These are phyloP conservation scores for Apotomis capreana DNA, from an alignment of 2,888 invertebrate species.

Conservation along the genomic window DNA sequence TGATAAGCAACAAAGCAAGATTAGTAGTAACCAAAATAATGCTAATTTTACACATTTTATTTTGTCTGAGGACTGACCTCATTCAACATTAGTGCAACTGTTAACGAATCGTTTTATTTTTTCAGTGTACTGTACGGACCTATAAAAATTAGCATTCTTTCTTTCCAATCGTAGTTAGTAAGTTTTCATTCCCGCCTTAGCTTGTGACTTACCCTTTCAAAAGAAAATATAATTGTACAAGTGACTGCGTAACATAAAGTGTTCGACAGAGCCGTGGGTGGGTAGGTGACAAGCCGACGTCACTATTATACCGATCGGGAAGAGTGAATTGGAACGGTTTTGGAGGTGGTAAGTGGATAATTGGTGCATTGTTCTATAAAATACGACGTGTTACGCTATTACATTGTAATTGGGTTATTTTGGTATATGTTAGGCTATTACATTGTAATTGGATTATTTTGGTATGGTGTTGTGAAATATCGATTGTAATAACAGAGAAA, in stretches of 20 bases:
- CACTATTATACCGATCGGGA: slow-evolving; percentile 47
- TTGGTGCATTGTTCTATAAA: slow-evolving; percentile 23
- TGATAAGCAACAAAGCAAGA: no score
- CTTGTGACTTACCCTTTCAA: slow-evolving; percentile 44
- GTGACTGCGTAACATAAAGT: slow-evolving; percentile 67
- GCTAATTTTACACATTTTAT: no score
- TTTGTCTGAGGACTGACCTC: no score
- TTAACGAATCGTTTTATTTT: no score
- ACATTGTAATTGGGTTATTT: no score
- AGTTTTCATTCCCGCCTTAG: slow-evolving; percentile 14
- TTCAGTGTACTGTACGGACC: no score
- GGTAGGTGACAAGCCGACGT: slow-evolving; percentile 68
- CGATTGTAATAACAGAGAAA: no score
- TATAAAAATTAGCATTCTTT: no score
- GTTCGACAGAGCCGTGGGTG: slow-evolving; percentile 76
- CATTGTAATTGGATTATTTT: no score
- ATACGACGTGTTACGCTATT: background rate
- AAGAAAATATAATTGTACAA: slow-evolving; percentile 37
- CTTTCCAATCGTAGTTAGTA: background rate
- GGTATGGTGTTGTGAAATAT: no score
- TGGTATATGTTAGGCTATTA: background rate
- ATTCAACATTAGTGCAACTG: no score
- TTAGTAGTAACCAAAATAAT: no score
- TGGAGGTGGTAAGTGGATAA: slow-evolving; percentile 37
- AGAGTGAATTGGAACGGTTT: slow-evolving; percentile 64